Evolutionary conservation across 2,113 vertebrate species (phyloP).

Genomic region (Hemichromis elongatus): DNA sequence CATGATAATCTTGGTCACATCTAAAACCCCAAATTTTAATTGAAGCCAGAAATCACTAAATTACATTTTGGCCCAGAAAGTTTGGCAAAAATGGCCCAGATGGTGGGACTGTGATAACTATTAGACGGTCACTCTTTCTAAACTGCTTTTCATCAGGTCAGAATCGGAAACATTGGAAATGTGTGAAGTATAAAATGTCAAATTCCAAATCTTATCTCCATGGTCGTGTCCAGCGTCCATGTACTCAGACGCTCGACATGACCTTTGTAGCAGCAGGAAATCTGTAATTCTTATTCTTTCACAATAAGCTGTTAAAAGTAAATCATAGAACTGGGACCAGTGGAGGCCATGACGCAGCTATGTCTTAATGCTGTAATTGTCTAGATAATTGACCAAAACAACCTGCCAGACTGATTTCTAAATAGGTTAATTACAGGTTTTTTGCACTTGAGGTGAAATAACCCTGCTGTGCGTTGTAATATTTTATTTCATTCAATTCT

Average conservation of each 20-base stretch:
- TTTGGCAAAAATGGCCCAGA: rapidly evolving
- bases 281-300: not conserved
- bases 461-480: not conserved
- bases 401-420: too few relatives aligned
- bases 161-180: not conserved
- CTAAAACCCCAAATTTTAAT: not conserved
- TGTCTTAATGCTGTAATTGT: too few relatives aligned
- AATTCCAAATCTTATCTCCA: not conserved
- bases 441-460: not conserved
- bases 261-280: not conserved
- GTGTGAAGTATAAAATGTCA: not conserved
- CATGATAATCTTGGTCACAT: not conserved
- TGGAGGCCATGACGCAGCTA: too few relatives aligned
- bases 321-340: too few relatives aligned
- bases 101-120: not conserved
- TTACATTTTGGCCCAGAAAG: rapidly evolving
- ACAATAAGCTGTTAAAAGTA: not conserved
- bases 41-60: not conserved
- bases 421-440: too few relatives aligned
- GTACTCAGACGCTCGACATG: not conserved
- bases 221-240: not conserved
- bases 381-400: too few relatives aligned
- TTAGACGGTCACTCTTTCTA: not conserved
- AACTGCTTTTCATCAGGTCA: not conserved
- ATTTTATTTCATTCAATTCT: not conserved